Base-by-base conservation (phyloP, 2,888 invertebrate species). In the Dynastes grantii region DNA sequence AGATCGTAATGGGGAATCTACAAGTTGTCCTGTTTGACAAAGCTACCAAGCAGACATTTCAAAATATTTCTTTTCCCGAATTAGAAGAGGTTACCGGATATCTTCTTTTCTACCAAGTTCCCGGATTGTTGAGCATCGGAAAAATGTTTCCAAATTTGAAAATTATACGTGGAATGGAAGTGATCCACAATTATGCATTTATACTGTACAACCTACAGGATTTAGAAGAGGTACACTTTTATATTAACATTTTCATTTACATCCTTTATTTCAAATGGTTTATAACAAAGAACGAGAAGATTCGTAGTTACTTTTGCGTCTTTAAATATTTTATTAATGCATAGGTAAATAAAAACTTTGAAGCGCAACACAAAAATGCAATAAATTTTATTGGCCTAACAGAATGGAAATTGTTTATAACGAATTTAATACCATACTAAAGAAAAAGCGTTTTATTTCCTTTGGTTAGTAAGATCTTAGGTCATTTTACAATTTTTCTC, bases 31-130 rank as follows among this genome's bases (percentile, higher is more conserved):
- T 95, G 22, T 90, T 96, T 80, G 93, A 94, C 80, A 88, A 88
- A 76, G 85, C 84, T 5, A 83, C 75, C 2, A 65, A 76, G 32
- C 76, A 78, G 22, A 80, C 83, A 27, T 84, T 83, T 73, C 82
- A 83, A 58, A 81, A 81, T 58, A 83, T 85, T n/a, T 88, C 89
- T 49, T 95, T 95, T 87, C 94, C 94, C 0, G 90, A 94, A 81
- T 90, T 98, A 0, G 91, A 92, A 76, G 97, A 97, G 90, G 94
- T 98, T 80, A 96, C 96, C 13, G 97, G 95, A 32, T 95, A 93
- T 86, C 87, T 98, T 40, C 89, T 96, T 4, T 86, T 97, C 53
- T 95, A 94, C 85, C 91, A 95, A 68, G 94, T 95, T 2, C 90
- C 90, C 27, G 93, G 93, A 0, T 87, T 98, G 79, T 90, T 89